A percentile compares a stretch with the other conserved stretches of the same genome.
These are phyloP conservation scores for Eurois occulta DNA, from an alignment of 2,888 invertebrate species.

Conservation along the genomic window DNA sequence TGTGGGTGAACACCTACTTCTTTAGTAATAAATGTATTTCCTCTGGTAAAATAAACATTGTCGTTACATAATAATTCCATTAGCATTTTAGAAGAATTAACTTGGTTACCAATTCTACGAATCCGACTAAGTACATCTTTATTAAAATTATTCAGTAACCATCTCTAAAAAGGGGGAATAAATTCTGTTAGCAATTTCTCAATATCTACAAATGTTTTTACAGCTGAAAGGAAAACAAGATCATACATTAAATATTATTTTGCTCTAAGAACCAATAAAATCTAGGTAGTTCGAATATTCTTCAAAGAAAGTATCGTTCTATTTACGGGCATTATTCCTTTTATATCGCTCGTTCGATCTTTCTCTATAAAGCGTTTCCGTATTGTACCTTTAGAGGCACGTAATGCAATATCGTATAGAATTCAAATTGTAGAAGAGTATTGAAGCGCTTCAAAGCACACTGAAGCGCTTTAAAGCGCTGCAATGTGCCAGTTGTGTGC, in stretches of 20 bases:
- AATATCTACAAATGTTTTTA: not conserved
- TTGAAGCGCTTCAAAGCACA: slow-evolving; percentile 14
- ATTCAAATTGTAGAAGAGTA: slow-evolving; percentile 46
- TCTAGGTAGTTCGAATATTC: slow-evolving; percentile 13
- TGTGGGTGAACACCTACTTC: slow-evolving; percentile 34
- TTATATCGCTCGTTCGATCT: slow-evolving; percentile 37
- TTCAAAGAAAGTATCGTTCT: slow-evolving; percentile 5
- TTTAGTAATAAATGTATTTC: slow-evolving; percentile 2
- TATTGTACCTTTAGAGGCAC: slow-evolving; percentile 33
- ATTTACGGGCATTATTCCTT: slow-evolving; percentile 33
- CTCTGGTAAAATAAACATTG: too few relatives aligned
- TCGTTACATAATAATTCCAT: slow-evolving; percentile 17
- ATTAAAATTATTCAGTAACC: not conserved
- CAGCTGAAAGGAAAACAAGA: not conserved
- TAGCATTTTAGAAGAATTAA: not conserved
- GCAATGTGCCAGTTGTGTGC: slow-evolving; percentile 10
- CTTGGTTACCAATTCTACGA: not conserved
- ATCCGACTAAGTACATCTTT: not conserved
- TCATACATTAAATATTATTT: not conserved
- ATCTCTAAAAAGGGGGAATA: not conserved
- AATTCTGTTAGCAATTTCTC: slow-evolving; percentile 1
- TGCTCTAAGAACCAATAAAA: slow-evolving; percentile 7
- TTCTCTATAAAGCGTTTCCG: slow-evolving; percentile 16
- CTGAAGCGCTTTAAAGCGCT: slow-evolving; percentile 14
- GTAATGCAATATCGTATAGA: slow-evolving; percentile 39